Percentiles rank a stretch among this genome's conserved stretches.
Conservation (phyloP, 2,113 vertebrate genomes). For the Eulemur rufifrons region DNA sequence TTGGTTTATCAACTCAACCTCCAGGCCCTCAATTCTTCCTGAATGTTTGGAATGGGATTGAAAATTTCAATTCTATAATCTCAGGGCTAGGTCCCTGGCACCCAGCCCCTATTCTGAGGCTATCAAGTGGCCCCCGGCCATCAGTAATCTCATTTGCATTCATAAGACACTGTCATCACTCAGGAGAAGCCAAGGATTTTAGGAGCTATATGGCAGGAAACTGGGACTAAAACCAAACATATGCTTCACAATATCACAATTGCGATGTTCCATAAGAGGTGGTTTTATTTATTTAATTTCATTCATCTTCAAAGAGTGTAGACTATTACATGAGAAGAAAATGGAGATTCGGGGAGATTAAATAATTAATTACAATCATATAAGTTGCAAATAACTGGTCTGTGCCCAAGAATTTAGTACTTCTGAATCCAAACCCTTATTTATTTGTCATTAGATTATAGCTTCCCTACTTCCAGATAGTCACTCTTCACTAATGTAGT, state of each 20-base stretch:
- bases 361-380: not conserved
- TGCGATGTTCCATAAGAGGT: not conserved
- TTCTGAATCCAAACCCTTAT: not conserved
- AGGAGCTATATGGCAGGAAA: not conserved
- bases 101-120: fast-evolving
- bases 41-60: not conserved
- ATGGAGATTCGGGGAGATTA: not conserved
- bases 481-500: not conserved
- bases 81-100: not conserved
- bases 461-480: not conserved
- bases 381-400: not conserved
- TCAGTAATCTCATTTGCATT: not conserved
- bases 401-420: not conserved
- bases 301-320: not conserved
- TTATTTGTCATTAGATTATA: not conserved
- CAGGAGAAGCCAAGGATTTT: not conserved
- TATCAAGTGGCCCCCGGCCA: not conserved
- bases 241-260: not conserved
- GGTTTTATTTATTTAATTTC: not conserved
- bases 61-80: not conserved
- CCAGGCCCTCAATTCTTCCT: not conserved
- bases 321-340: not conserved
- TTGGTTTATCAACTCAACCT: not conserved
- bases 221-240: not conserved
- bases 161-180: not conserved